Evolutionary conservation across 92 coral and sea anemone genomes (phyloP).

Genomic region (Pocillopora grandis): DNA sequence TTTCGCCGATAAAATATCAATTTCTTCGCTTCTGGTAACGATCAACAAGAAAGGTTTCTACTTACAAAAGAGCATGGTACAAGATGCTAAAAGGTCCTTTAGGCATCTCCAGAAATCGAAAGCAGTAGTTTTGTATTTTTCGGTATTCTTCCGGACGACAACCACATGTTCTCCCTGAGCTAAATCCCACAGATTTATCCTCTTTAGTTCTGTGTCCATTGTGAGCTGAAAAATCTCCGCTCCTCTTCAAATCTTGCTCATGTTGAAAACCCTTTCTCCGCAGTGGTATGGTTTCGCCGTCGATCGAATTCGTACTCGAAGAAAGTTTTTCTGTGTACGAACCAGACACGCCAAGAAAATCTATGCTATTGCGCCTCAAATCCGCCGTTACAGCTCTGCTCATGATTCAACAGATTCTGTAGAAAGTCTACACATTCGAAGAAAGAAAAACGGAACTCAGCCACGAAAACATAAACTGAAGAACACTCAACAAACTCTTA

Average conservation of each 20-base stretch:
- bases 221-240: conserved; percentile 27
- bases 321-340: conserved; percentile 23
- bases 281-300: conserved; percentile 35
- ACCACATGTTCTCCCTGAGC: conserved; percentile 32
- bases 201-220: conserved; percentile 52
- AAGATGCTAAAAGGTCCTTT: conserved; percentile 47
- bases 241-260: conserved; percentile 44
- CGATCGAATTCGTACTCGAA: conserved; percentile 28
- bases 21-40: conserved; percentile 5
- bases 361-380: conserved; percentile 54
- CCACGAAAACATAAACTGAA: not conserved
- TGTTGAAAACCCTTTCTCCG: conserved; percentile 32
- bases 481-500: conserved; percentile 6
- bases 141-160: conserved; percentile 58
- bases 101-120: conserved; percentile 93
- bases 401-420: conserved; percentile 4
- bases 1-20: conserved; percentile 52
- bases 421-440: not conserved
- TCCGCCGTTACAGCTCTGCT: conserved; percentile 36
- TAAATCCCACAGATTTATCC: conserved; percentile 48
- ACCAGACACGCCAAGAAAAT: conserved; percentile 44
- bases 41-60: conserved; percentile 11
- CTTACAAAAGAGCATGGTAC: conserved; percentile 69
- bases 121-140: conserved; percentile 67
- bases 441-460: not conserved